These are phyloP conservation scores for Drosophila longiperda DNA, from an alignment of 2,888 invertebrate species.

Conservation along the genomic window DNA sequence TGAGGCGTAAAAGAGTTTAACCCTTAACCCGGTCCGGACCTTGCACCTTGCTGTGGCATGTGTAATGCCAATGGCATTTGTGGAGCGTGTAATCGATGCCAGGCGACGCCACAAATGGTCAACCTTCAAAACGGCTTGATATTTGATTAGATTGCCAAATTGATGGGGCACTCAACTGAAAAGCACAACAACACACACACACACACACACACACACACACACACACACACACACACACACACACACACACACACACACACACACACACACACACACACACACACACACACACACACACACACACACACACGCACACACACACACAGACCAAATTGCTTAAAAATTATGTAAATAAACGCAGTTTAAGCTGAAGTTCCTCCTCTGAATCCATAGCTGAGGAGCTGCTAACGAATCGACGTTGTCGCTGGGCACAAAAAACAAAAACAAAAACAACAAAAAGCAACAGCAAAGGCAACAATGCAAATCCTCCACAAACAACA, in stretches of 20 bases:
- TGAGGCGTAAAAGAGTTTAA: constrained; percentile 70
- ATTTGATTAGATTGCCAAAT: constrained; percentile 51
- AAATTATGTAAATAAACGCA: constrained; percentile 61
- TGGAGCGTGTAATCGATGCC: constrained; percentile 43
- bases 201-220: not conserved
- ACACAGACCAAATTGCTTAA: constrained; percentile 26
- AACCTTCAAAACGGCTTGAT: constrained; percentile 34
- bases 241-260: not conserved
- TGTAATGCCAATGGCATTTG: constrained; percentile 33
- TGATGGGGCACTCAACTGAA: constrained; percentile 43
- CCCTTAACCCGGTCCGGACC: constrained; percentile 37
- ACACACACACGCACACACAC: not conserved
- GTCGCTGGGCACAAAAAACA: constrained; percentile 26
- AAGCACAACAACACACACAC: constrained; percentile 2
- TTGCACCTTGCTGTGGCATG: constrained; percentile 12
- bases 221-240: not conserved
- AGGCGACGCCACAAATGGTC: constrained; percentile 47
- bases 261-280: not conserved
- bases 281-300: not conserved
- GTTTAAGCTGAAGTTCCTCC: constrained; percentile 26
- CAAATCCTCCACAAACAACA: constrained; percentile 60
- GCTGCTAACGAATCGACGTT: constrained; percentile 52
- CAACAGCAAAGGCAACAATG: constrained; percentile 48
- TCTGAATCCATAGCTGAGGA: constrained; percentile 36
- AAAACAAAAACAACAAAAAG: constrained; percentile 24